phyloP scores from a whole-genome alignment of 2,888 invertebrate genomes.

The Lordiphosa andalusiaca region DNA sequence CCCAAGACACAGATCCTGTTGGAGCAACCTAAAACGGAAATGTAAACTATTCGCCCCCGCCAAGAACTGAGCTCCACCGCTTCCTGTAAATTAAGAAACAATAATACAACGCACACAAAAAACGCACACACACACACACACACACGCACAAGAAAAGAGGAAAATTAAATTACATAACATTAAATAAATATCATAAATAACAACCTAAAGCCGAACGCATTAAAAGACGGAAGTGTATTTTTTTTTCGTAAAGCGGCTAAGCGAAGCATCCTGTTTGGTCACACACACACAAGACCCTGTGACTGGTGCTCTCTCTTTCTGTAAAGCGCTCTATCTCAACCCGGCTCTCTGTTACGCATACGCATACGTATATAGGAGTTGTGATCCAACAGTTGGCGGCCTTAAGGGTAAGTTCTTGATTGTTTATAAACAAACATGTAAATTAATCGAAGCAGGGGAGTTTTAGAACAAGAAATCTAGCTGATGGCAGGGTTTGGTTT shows the following conservation, averaged over 20 bases:
- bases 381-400: not conserved
- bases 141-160: constrained; percentile 22
- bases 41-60: constrained; percentile 79
- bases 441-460: no score
- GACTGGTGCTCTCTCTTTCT: constrained; percentile 27
- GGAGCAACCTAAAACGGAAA: constrained; percentile 67
- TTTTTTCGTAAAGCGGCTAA: constrained; percentile 36
- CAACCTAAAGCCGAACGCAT: constrained; percentile 23
- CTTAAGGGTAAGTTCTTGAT: no score
- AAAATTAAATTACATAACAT: constrained; percentile 25
- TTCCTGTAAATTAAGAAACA: constrained; percentile 9
- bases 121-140: constrained; percentile 26
- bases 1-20: constrained; percentile 5
- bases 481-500: no score
- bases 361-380: constrained; percentile 39
- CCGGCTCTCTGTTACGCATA: constrained; percentile 4
- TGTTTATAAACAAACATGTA: no score
- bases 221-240: constrained; percentile 59
- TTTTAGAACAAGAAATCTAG: no score
- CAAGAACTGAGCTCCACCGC: constrained; percentile 37
- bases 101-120: constrained; percentile 4
- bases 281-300: constrained; percentile 11
- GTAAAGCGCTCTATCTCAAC: no score
- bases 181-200: constrained; percentile 23
- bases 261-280: constrained; percentile 59